Conservation (phyloP, 2,113 vertebrate species). For the Pao palembangensis region DNA sequence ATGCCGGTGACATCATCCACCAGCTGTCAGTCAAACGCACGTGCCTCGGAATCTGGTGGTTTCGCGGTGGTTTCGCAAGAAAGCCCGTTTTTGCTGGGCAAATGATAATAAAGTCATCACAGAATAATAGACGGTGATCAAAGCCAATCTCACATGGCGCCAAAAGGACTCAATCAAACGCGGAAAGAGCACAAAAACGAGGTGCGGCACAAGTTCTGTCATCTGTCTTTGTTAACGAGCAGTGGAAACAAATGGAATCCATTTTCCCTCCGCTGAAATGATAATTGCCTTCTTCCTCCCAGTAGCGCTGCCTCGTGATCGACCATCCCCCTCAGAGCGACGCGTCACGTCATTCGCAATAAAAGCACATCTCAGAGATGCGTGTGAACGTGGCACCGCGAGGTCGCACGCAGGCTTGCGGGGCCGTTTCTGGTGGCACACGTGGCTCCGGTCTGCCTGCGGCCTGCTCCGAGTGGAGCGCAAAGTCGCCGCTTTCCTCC, state of each 20-base stretch:
- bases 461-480: neutral
- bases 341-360: constrained; percentile 30
- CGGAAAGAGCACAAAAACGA: neutral
- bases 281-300: constrained; percentile 28
- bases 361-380: constrained; percentile 38
- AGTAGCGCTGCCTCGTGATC: constrained; percentile 10
- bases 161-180: no score
- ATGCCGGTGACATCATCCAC: constrained; percentile 57
- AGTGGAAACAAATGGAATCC: constrained; percentile 15
- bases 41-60: constrained; percentile 27
- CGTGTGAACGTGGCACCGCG: constrained; percentile 18
- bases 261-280: constrained; percentile 34
- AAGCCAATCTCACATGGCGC: constrained; percentile 38
- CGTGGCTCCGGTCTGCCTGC: no score
- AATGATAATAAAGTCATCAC: constrained; percentile 48
- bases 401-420: no score
- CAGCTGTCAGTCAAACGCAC: constrained; percentile 52
- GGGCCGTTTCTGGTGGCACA: no score
- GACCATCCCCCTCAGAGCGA: constrained; percentile 35
- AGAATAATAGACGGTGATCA: constrained; percentile 59
- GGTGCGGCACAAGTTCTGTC: neutral
- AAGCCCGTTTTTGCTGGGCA: constrained; percentile 32
- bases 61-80: constrained; percentile 10
- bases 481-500: constrained; percentile 29
- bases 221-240: constrained; percentile 2